phyloP scores from a whole-genome alignment of 2,113 vertebrate genomes.

The Gymnarchus niloticus region DNA sequence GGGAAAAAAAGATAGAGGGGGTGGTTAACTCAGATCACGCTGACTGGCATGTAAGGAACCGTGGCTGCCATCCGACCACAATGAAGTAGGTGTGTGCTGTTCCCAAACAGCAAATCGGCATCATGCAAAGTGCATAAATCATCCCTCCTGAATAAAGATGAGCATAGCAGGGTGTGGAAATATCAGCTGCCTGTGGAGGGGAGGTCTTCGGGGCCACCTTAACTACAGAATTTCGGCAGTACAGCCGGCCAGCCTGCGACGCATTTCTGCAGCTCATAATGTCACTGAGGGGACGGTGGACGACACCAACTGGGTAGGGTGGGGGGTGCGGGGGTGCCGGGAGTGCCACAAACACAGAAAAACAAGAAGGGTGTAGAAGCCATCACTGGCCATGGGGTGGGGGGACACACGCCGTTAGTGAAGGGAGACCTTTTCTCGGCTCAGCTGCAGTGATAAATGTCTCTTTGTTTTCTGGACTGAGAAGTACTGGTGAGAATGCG shows the following conservation, averaged over 20 bases:
- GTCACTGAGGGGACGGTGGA: slow-evolving; percentile 27
- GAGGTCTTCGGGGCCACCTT: neutral
- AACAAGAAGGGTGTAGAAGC: neutral
- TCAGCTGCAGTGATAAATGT: slow-evolving; percentile 69
- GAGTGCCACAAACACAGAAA: neutral
- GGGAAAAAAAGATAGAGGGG: neutral
- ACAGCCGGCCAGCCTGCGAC: neutral
- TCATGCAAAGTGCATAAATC: neutral
- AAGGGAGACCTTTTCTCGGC: slow-evolving; percentile 25
- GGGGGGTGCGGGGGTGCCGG: neutral
- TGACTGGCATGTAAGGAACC: neutral
- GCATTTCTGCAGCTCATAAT: neutral
- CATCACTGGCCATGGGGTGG: neutral
- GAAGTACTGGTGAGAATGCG: slow-evolving; percentile 57
- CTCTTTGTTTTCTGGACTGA: slow-evolving; percentile 65
- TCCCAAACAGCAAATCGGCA: neutral
- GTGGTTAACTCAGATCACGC: neutral
- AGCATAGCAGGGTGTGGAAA: slow-evolving; percentile 11
- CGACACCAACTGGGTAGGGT: slow-evolving; percentile 47
- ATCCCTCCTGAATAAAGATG: neutral
- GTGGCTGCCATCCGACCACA: neutral
- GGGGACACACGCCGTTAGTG: neutral
- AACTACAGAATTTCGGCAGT: neutral
- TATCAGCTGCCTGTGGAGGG: slow-evolving; percentile 4
- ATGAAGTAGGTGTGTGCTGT: neutral